Percentiles rank a stretch among this genome's conserved stretches.
phyloP scores from a whole-genome alignment of 2,113 vertebrate species.

The Falcunculus frontatus region DNA sequence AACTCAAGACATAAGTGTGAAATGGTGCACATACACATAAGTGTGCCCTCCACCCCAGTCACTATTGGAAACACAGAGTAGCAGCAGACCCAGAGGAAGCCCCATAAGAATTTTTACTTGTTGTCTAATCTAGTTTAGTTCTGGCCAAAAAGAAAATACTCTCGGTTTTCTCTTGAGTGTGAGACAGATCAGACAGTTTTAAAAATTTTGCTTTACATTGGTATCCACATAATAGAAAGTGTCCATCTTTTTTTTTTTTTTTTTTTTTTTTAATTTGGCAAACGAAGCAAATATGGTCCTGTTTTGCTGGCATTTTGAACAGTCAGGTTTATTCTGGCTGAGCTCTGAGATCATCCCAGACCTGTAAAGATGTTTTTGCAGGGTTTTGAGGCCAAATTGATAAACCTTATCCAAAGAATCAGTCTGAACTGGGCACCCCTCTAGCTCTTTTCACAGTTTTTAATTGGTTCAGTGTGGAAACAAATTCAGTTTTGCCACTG shows the following conservation, averaged over 20 bases:
- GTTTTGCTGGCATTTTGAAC: not conserved
- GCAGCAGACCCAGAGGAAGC: not conserved
- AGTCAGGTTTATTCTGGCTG: not conserved
- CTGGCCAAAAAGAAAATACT: not conserved
- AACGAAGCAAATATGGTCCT: not conserved
- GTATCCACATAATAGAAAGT: not conserved
- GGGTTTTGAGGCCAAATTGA: not conserved
- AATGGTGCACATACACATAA: not conserved
- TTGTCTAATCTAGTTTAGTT: not conserved
- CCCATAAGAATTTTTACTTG: not conserved
- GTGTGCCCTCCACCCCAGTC: accelerated
- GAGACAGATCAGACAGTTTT: not conserved
- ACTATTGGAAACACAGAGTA: not conserved
- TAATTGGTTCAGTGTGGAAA: not conserved
- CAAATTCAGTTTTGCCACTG: not conserved
- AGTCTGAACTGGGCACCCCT: not conserved
- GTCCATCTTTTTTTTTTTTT: too few relatives aligned
- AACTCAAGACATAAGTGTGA: not conserved
- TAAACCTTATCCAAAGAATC: not conserved
- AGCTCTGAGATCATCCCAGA: not conserved
- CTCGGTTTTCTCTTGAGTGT: not conserved
- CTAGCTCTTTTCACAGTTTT: not conserved
- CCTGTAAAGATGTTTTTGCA: not conserved
- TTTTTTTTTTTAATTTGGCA: not conserved
- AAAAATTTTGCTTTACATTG: not conserved